Conservation (phyloP, 2,797 vertebrate species). For the Denticeps clupeoides region DNA sequence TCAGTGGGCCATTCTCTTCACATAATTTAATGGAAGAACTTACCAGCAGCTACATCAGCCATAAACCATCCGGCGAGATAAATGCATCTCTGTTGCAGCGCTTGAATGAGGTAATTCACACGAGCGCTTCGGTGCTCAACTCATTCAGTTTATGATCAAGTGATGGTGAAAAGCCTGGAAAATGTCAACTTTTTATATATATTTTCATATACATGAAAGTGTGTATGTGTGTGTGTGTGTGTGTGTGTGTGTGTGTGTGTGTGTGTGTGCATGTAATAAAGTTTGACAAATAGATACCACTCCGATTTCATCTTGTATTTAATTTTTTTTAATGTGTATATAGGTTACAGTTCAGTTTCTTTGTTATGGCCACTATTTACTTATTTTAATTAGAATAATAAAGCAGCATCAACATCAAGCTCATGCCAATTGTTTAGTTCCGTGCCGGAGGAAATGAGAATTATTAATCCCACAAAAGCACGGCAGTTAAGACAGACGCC, state of each 20-base stretch:
- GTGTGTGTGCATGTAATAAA: too few relatives aligned
- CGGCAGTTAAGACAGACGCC: constrained; percentile 41
- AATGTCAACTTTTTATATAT: constrained; percentile 33
- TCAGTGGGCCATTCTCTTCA: constrained; percentile 48
- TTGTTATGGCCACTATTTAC: constrained; percentile 18
- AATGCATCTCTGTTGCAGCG: constrained; percentile 59
- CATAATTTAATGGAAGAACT: constrained; percentile 57
- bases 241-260: too few relatives aligned
- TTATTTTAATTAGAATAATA: too few relatives aligned
- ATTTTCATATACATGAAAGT: background rate
- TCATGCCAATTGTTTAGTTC: too few relatives aligned
- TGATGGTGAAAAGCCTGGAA: constrained; percentile 54
- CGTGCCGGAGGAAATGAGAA: too few relatives aligned
- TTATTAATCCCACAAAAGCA: too few relatives aligned
- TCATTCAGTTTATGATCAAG: constrained; percentile 46
- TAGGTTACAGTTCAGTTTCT: too few relatives aligned
- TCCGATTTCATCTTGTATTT: too few relatives aligned
- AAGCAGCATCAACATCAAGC: too few relatives aligned
- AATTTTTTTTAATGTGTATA: too few relatives aligned
- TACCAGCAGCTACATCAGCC: constrained; percentile 52
- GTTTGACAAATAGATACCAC: too few relatives aligned
- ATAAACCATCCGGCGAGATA: constrained; percentile 49
- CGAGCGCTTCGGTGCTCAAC: constrained; percentile 40
- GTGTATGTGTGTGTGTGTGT: background rate
- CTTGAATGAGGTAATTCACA: constrained; percentile 65